Evolutionary conservation across 2,113 vertebrate genomes (phyloP).

Genomic region (Ptilorrhoa leucosticta): DNA sequence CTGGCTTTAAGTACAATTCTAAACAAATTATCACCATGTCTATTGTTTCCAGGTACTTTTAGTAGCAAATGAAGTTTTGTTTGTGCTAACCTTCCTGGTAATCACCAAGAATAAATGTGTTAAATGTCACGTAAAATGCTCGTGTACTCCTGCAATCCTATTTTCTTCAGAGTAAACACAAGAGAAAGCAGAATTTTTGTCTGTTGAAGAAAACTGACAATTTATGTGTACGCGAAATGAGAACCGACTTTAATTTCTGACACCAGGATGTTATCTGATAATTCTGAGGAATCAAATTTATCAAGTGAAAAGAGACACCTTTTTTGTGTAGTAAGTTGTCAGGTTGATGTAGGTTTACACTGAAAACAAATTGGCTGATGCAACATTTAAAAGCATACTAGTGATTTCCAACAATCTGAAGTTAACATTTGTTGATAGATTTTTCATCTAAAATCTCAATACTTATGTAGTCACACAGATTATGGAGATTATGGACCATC

Average conservation of each 20-base stretch:
- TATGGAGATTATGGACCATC: not conserved
- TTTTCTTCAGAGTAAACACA: not conserved
- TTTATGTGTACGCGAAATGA: not conserved
- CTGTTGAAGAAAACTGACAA: not conserved
- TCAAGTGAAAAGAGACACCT: not conserved
- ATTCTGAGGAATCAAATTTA: not conserved
- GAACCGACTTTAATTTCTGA: not conserved
- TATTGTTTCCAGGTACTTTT: not conserved
- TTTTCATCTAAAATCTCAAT: not conserved
- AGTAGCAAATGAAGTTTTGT: not conserved
- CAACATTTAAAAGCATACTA: not conserved
- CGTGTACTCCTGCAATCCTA: accelerated
- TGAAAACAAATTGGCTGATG: not conserved
- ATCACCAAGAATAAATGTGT: not conserved
- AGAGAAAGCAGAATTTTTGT: not conserved
- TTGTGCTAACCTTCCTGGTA: not conserved
- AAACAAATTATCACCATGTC: not conserved
- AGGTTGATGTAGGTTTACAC: not conserved
- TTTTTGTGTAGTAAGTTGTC: not conserved
- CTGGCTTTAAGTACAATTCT: not conserved
- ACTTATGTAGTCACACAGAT: not conserved
- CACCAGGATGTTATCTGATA: not conserved
- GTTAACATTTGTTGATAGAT: not conserved
- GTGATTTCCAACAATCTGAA: not conserved
- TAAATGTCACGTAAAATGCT: not conserved